Evolutionary conservation across 2,888 invertebrate species (phyloP).

Genomic region (Xiphydria camelus): DNA sequence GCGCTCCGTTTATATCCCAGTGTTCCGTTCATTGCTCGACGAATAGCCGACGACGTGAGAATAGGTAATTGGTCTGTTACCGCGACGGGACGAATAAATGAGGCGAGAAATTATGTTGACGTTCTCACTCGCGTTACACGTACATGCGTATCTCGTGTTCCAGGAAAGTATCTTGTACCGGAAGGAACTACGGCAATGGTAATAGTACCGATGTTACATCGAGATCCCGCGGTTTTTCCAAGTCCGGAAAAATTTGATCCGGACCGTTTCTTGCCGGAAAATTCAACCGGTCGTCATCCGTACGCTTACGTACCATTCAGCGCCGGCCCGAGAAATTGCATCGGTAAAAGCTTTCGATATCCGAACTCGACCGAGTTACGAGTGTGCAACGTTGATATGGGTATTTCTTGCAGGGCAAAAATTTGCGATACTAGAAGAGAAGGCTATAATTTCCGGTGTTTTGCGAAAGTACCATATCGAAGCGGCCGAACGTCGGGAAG

Average conservation of each 20-base stretch:
- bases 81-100: no score
- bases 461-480: conserved; percentile 63
- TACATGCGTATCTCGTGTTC: no score
- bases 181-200: conserved; percentile 50
- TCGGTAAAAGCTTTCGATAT: conserved; percentile 34
- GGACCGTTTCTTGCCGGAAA: conserved; percentile 59
- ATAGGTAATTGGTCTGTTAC: conserved; percentile 37
- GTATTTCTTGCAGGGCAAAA: conserved; percentile 58
- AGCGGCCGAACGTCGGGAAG: conserved; percentile 62
- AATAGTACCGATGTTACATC: conserved; percentile 53
- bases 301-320: conserved; percentile 55
- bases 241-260: conserved; percentile 60
- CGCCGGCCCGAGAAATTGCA: conserved; percentile 52
- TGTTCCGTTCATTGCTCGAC: conserved; percentile 48
- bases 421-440: conserved; percentile 64
- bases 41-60: conserved; percentile 35
- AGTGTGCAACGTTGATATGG: no score
- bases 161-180: conserved; percentile 48
- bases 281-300: conserved; percentile 52
- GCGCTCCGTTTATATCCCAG: conserved; percentile 51
- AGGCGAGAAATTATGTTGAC: no score
- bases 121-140: no score
- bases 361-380: no score
- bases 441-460: conserved; percentile 63
- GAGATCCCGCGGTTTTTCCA: conserved; percentile 56